phyloP scores from a whole-genome alignment of 2,888 invertebrate species.

The Zaprionus obscuricornis region DNA sequence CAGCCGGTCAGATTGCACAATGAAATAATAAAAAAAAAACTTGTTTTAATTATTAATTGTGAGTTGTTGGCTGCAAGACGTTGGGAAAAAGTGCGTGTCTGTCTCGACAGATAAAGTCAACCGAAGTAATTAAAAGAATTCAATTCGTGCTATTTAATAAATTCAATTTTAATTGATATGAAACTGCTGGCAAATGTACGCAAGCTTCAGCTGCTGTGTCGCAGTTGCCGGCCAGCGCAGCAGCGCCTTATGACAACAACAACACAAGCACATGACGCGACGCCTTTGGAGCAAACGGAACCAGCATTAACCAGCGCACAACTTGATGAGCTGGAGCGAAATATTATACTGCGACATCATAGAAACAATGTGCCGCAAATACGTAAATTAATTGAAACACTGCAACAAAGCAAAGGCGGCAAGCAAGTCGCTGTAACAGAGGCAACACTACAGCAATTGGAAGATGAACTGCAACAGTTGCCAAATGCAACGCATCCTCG shows the following conservation, averaged over 20 bases:
- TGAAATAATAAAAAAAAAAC: no score
- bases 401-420: constrained; percentile 21
- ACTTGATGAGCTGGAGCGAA: constrained; percentile 69
- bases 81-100: constrained; percentile 42
- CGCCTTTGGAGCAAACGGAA: constrained; percentile 7
- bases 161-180: constrained; percentile 58
- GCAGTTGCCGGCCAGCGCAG: constrained; percentile 23
- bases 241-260: constrained; percentile 49
- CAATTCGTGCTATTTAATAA: constrained; percentile 2
- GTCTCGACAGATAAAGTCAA: constrained; percentile 4
- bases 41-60: constrained; percentile 35
- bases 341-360: constrained; percentile 65
- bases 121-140: constrained; percentile 43
- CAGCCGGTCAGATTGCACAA: constrained; percentile 42
- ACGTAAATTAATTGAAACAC: constrained; percentile 52
- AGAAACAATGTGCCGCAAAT: constrained; percentile 72
- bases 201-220: constrained; percentile 38
- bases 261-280: constrained; percentile 31
- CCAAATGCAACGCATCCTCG: constrained; percentile 91
- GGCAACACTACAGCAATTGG: constrained; percentile 35
- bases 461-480: constrained; percentile 86
- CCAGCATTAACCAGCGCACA: constrained; percentile 52
- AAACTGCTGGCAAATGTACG: constrained; percentile 54
- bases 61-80: not conserved
- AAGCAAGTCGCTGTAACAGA: constrained; percentile 1